These are phyloP conservation scores for Tympanoctomys barrerae DNA, from an alignment of 2,797 vertebrate genomes.

Conservation along the genomic window DNA sequence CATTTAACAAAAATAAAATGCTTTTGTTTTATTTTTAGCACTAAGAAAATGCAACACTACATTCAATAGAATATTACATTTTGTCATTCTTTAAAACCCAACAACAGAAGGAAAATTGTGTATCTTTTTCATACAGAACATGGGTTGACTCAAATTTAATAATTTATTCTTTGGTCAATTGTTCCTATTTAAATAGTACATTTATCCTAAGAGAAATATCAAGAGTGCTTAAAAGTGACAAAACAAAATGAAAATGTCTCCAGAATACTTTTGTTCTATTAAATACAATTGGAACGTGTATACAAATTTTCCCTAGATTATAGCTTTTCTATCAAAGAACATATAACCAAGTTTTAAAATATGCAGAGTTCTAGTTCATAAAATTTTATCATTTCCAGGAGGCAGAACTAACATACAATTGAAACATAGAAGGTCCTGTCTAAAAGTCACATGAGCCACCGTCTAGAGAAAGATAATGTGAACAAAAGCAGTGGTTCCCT, in stretches of 20 bases:
- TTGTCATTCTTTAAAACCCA: conserved; percentile 5
- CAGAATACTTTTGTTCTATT: conserved; percentile 13
- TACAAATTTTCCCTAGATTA: background rate
- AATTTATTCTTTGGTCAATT: background rate
- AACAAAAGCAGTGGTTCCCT: background rate
- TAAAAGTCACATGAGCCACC: background rate
- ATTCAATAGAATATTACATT: background rate
- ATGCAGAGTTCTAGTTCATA: background rate
- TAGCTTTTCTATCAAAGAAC: background rate
- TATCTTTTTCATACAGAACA: background rate
- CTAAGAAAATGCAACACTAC: conserved; percentile 1
- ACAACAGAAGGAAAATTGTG: background rate
- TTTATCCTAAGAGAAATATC: background rate
- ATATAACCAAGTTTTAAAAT: background rate
- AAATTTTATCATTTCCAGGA: background rate
- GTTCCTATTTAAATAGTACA: background rate
- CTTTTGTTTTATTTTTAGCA: conserved; percentile 23
- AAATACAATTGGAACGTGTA: background rate
- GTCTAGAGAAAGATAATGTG: background rate
- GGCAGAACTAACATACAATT: background rate
- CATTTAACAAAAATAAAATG: conserved; percentile 38
- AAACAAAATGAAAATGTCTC: background rate
- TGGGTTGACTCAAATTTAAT: background rate
- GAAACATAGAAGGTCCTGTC: background rate
- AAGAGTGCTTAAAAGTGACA: background rate